A percentile compares a stretch with the other conserved stretches of the same genome.
phyloP scores from a whole-genome alignment of 2,888 invertebrate species.

The Euzophera pinguis region DNA sequence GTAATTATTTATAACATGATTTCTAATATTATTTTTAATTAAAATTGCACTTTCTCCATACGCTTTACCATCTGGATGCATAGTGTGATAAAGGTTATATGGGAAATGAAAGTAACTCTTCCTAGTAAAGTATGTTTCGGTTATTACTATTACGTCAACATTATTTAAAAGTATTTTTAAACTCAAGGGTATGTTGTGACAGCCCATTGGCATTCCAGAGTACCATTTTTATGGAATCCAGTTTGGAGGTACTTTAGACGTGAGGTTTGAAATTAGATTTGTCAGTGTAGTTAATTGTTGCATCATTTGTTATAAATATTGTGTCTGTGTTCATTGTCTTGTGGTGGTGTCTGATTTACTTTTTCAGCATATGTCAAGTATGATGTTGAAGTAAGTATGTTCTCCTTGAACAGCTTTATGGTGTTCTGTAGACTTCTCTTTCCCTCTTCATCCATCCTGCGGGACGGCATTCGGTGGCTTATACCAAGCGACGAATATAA shows the following conservation, averaged over 20 bases:
- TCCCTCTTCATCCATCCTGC: too few relatives aligned
- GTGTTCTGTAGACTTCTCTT: too few relatives aligned
- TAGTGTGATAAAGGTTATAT: neutral
- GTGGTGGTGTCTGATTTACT: too few relatives aligned
- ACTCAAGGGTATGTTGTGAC: neutral
- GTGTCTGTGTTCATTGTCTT: too few relatives aligned
- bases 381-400: too few relatives aligned
- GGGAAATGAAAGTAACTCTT: neutral
- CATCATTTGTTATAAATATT: neutral
- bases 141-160: neutral
- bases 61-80: neutral
- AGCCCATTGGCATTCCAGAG: neutral
- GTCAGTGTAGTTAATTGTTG: neutral
- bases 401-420: too few relatives aligned
- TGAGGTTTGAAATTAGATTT: neutral
- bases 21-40: neutral
- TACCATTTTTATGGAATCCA: neutral
- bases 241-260: neutral
- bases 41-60: neutral
- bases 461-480: too few relatives aligned
- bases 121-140: neutral
- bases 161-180: neutral
- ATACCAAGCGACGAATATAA: too few relatives aligned
- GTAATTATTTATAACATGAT: neutral
- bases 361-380: too few relatives aligned